phyloP scores from a whole-genome alignment of 2,797 vertebrate species.

The Saxicola maurus region DNA sequence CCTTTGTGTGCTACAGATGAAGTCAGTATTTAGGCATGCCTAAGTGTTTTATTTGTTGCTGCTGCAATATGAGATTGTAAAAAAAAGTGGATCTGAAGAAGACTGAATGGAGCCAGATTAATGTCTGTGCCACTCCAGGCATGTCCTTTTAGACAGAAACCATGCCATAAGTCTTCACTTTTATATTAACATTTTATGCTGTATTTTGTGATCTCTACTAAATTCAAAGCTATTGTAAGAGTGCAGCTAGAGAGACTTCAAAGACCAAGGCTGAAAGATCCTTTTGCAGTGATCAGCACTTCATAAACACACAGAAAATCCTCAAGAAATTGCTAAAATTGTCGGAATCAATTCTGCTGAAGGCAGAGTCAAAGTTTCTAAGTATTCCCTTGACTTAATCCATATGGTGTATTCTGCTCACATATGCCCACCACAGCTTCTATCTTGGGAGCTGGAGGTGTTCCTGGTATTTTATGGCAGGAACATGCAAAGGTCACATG shows the following conservation, averaged over 20 bases:
- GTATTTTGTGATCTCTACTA: conserved; percentile 5
- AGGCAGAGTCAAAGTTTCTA: conserved; percentile 7
- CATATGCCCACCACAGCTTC: conserved; percentile 56
- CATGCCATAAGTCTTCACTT: neutral
- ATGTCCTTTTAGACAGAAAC: neutral
- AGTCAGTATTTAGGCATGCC: conserved; percentile 12
- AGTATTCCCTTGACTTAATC: conserved; percentile 42
- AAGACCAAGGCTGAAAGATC: conserved; percentile 18
- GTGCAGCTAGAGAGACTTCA: neutral
- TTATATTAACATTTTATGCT: conserved; percentile 19
- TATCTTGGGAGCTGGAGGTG: conserved; percentile 59
- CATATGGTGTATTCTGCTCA: conserved; percentile 45
- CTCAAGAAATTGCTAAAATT: conserved; percentile 21
- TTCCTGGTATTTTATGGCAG: conserved; percentile 56
- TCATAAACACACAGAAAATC: neutral
- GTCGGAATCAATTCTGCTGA: conserved; percentile 15
- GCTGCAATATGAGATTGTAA: conserved; percentile 10
- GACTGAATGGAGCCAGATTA: conserved; percentile 3
- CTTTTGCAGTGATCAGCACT: neutral
- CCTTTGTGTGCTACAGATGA: neutral
- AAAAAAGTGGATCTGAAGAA: neutral
- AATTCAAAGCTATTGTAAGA: conserved; percentile 10
- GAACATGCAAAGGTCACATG: conserved; percentile 52
- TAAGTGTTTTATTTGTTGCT: conserved; percentile 41
- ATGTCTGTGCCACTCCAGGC: neutral